phyloP scores from a whole-genome alignment of 2,888 invertebrate species.

The Tuberolachnus salignus region DNA sequence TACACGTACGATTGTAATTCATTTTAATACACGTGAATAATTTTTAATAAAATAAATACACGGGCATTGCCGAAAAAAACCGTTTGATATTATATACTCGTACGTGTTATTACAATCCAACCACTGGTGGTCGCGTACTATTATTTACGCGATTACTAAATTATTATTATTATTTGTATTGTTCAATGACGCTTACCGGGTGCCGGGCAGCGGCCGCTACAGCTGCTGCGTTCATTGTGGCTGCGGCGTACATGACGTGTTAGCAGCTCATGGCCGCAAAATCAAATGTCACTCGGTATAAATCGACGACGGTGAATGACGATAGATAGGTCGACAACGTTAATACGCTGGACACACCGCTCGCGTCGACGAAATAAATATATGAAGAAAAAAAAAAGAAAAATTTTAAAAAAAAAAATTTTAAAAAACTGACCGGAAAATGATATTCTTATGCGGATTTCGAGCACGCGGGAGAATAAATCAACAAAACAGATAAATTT shows the following conservation, averaged over 20 bases:
- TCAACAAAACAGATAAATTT: not conserved
- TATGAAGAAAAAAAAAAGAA: not conserved
- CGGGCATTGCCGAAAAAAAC: no score
- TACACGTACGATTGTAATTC: not conserved
- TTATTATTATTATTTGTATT: no score
- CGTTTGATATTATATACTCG: no score
- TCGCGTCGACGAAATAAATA: not conserved
- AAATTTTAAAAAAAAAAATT: not conserved
- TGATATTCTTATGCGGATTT: not conserved
- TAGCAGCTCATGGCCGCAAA: conserved; percentile 62
- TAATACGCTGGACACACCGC: not conserved
- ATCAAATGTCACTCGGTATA: conserved; percentile 48
- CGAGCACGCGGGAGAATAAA: not conserved
- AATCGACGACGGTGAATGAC: not conserved
- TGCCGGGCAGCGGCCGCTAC: conserved; percentile 83
- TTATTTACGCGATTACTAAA: no score
- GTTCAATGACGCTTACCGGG: conserved; percentile 75
- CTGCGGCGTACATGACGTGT: conserved; percentile 82
- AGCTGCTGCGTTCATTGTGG: conserved; percentile 85
- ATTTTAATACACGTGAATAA: not conserved
- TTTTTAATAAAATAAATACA: no score
- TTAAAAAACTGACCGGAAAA: not conserved
- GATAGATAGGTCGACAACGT: not conserved
- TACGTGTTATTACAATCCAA: no score
- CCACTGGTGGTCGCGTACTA: no score